A percentile compares a stretch with the other conserved stretches of the same genome.
Conservation (phyloP, 2,888 invertebrate genomes). For the Phania funesta region DNA sequence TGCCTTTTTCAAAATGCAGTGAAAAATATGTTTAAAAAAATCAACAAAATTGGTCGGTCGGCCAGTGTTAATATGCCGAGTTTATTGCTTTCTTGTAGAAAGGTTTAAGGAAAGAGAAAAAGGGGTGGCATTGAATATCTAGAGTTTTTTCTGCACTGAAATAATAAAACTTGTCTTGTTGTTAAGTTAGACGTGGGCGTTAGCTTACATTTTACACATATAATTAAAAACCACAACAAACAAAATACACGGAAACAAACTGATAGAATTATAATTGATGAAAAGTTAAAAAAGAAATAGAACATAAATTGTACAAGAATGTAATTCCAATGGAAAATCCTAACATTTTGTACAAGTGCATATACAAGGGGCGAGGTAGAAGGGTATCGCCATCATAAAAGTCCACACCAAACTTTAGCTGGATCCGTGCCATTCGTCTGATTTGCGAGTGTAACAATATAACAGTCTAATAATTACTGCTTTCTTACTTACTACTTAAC, state of each 20-base stretch:
- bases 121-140: constrained; percentile 2
- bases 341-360: too few relatives aligned
- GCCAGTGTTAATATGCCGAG: constrained; percentile 18
- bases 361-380: too few relatives aligned
- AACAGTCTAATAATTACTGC: too few relatives aligned
- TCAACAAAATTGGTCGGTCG: constrained; percentile 23
- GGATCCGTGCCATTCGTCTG: too few relatives aligned
- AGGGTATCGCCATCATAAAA: too few relatives aligned
- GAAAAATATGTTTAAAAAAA: constrained; percentile 8
- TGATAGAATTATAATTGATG: too few relatives aligned
- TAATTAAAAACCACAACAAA: constrained; percentile 55
- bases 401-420: too few relatives aligned
- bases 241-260: neutral
- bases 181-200: constrained; percentile 35
- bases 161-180: neutral
- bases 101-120: neutral
- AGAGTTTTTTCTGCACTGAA: constrained; percentile 2
- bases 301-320: too few relatives aligned
- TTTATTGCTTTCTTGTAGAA: neutral
- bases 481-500: too few relatives aligned
- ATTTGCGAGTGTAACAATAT: too few relatives aligned
- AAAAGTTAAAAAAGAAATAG: too few relatives aligned
- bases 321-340: too few relatives aligned
- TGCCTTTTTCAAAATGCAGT: constrained; percentile 45
- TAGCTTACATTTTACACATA: constrained; percentile 53